Conservation (phyloP, 2,888 invertebrate genomes). For the Agrochola lychnidis region DNA sequence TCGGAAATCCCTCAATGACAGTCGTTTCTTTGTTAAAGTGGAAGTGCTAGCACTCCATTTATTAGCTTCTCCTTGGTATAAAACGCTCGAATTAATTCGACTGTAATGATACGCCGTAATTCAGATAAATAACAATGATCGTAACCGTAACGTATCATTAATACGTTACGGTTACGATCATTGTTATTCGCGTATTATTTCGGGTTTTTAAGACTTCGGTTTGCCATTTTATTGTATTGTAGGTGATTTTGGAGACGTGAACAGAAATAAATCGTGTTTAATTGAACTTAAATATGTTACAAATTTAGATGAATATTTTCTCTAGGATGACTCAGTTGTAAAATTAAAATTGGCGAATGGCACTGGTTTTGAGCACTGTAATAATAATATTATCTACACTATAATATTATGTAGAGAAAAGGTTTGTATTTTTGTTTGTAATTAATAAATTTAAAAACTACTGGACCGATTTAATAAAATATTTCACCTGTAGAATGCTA, state of each 20-base stretch:
- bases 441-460: too few relatives aligned
- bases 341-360: not conserved
- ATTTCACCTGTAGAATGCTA: too few relatives aligned
- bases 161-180: conserved; percentile 44
- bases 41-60: not conserved
- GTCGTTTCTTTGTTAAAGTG: not conserved
- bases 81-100: conserved; percentile 43
- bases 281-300: not conserved
- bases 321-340: not conserved
- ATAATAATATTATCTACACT: not conserved
- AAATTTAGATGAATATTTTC: not conserved
- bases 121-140: conserved; percentile 22
- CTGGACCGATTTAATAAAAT: too few relatives aligned
- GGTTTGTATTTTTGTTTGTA: not conserved
- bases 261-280: conserved; percentile 2
- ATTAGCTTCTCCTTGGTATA: not conserved
- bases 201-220: conserved; percentile 17
- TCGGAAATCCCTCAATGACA: not conserved
- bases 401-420: not conserved
- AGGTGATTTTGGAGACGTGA: not conserved
- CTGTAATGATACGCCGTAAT: conserved; percentile 43
- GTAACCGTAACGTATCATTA: not conserved
- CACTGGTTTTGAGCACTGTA: not conserved
- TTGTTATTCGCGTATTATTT: conserved; percentile 47
- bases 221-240: conserved; percentile 25